These are phyloP conservation scores for Cassiopea xamachana DNA, from an alignment of 30 jellyfish, hydroid and myxozoan genomes.

Conservation along the genomic window DNA sequence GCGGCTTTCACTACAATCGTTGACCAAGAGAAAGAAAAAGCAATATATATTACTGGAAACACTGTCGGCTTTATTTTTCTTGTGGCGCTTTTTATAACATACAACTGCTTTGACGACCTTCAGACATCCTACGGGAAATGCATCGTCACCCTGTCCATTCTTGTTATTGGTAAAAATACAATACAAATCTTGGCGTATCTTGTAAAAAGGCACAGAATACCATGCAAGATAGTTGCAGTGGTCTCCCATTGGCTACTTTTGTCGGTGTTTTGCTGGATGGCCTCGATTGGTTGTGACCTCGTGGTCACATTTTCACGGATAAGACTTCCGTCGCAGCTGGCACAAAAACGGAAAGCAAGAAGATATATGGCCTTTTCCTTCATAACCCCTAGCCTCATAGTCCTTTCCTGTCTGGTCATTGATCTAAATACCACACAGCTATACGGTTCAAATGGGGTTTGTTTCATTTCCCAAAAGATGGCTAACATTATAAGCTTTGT, in stretches of 20 bases:
- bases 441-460: slow-evolving; percentile 37
- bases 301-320: slow-evolving; percentile 31
- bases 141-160: slow-evolving; percentile 37
- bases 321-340: slow-evolving; percentile 27
- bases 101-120: slow-evolving; percentile 36
- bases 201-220: background rate
- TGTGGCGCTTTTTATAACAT: slow-evolving; percentile 26
- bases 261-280: slow-evolving; percentile 62
- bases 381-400: slow-evolving; percentile 12
- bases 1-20: background rate
- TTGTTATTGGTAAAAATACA: slow-evolving; percentile 15
- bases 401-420: slow-evolving; percentile 10
- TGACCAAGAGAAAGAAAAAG: background rate
- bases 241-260: slow-evolving; percentile 41
- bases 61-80: slow-evolving; percentile 25
- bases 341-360: slow-evolving; percentile 34
- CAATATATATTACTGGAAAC: slow-evolving; percentile 20
- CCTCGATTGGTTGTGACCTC: slow-evolving; percentile 55
- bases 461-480: slow-evolving; percentile 47
- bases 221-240: slow-evolving; percentile 37
- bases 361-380: slow-evolving; percentile 8
- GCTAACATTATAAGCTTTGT: slow-evolving; percentile 36
- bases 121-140: slow-evolving; percentile 65
- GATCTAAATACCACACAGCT: slow-evolving; percentile 26
- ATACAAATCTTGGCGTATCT: background rate